Conservation (phyloP, 2,797 vertebrate species). For the Sciaenops ocellatus region DNA sequence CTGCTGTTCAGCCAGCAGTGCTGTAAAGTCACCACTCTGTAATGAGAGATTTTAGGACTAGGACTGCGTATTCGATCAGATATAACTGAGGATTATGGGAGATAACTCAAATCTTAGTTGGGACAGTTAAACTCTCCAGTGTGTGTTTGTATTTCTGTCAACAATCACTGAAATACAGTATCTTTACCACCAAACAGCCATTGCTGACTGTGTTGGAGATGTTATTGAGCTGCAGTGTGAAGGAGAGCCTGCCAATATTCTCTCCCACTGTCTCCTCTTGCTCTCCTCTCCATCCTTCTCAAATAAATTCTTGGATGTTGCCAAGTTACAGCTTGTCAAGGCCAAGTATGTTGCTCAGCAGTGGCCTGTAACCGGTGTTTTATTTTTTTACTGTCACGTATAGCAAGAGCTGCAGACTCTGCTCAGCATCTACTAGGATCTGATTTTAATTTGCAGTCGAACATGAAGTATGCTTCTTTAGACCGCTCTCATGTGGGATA, state of each 20-base stretch:
- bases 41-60: constrained; percentile 53
- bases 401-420: constrained; percentile 50
- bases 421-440: constrained; percentile 37
- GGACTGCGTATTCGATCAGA: constrained; percentile 32
- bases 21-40: constrained; percentile 54
- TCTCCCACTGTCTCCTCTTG: constrained; percentile 33
- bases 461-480: constrained; percentile 13
- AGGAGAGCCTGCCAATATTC: constrained; percentile 50
- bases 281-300: constrained; percentile 48
- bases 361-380: constrained; percentile 58
- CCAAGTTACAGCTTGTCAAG: constrained; percentile 72
- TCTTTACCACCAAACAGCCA: constrained; percentile 28
- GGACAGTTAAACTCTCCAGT: constrained; percentile 15
- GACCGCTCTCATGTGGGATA: constrained; percentile 12
- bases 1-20: constrained; percentile 49
- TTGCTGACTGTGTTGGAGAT: constrained; percentile 43
- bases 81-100: constrained; percentile 32
- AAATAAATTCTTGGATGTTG: constrained; percentile 71
- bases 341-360: constrained; percentile 77
- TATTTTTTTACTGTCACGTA: constrained; percentile 25
- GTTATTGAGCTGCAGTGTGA: constrained; percentile 44
- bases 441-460: constrained; percentile 50
- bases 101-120: constrained; percentile 30
- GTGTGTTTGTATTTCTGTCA: constrained; percentile 29
- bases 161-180: constrained; percentile 23